Percentiles rank a stretch among this genome's conserved stretches.
These are phyloP conservation scores for Pterobdella sp. DNA, from an alignment of 2,888 invertebrate species.

Conservation along the genomic window DNA sequence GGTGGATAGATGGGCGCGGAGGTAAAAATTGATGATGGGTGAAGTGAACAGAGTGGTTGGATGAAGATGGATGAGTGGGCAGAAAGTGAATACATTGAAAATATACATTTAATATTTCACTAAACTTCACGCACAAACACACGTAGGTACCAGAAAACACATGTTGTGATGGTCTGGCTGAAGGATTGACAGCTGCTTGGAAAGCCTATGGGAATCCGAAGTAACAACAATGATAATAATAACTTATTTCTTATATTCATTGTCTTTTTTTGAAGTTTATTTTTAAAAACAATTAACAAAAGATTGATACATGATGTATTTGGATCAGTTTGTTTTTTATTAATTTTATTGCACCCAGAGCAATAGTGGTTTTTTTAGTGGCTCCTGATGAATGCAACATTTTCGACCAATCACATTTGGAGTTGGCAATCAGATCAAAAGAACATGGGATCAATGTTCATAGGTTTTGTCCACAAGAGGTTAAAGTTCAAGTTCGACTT, in stretches of 20 bases:
- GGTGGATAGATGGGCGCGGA: no score
- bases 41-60: no score
- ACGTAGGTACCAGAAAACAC: conserved; percentile 43
- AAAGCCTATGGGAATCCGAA: conserved; percentile 65
- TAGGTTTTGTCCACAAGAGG: conserved; percentile 61
- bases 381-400: conserved; percentile 84
- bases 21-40: no score
- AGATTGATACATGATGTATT: no score
- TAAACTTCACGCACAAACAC: neutral
- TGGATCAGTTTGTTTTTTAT: no score
- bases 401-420: conserved; percentile 86
- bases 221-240: conserved; percentile 43
- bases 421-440: conserved; percentile 71
- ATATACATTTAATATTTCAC: no score
- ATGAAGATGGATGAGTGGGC: no score
- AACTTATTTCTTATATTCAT: no score
- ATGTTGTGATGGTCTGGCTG: conserved; percentile 67
- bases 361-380: conserved; percentile 77
- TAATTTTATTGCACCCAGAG: no score
- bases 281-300: no score
- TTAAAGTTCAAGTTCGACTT: conserved; percentile 37
- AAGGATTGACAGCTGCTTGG: conserved; percentile 78
- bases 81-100: no score
- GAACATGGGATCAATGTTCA: conserved; percentile 67
- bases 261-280: no score